Conservation (phyloP, 2,797 vertebrate species). For the Liasis olivaceus region DNA sequence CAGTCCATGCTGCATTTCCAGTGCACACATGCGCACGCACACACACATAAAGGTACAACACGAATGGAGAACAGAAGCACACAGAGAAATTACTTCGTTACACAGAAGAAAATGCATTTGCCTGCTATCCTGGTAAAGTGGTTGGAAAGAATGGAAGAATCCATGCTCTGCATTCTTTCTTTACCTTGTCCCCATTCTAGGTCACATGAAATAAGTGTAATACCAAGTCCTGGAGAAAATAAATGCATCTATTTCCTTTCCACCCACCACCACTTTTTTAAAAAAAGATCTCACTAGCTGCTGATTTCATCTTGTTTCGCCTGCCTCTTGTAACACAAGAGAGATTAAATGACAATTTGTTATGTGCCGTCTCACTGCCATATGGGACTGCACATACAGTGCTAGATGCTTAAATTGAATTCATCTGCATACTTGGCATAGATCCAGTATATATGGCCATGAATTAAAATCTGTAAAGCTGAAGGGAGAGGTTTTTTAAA, state of each 20-base stretch:
- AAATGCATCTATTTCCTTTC: not conserved
- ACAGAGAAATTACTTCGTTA: not conserved
- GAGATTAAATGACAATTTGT: constrained; percentile 26
- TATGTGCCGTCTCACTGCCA: constrained; percentile 13
- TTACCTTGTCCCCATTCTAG: not conserved
- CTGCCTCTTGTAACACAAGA: not conserved
- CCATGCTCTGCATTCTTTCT: not conserved
- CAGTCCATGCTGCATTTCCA: too few species aligned
- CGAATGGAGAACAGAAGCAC: not conserved
- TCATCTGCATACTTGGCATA: constrained; percentile 36
- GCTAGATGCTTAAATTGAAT: constrained; percentile 28
- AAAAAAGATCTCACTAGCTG: not conserved
- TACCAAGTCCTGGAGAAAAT: not conserved
- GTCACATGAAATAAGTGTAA: not conserved
- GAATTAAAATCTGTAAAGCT: constrained; percentile 11
- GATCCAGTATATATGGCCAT: constrained; percentile 13
- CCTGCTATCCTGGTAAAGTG: not conserved
- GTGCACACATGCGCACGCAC: too few species aligned
- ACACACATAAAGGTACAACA: not conserved
- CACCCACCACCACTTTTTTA: not conserved
- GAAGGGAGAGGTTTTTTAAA: not conserved
- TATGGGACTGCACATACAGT: constrained; percentile 8
- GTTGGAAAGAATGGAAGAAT: not conserved
- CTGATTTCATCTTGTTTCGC: constrained; percentile 11
- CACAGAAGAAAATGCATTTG: not conserved